phyloP scores from a whole-genome alignment of 2,797 vertebrate species.

The Leptatherina wallacei region DNA sequence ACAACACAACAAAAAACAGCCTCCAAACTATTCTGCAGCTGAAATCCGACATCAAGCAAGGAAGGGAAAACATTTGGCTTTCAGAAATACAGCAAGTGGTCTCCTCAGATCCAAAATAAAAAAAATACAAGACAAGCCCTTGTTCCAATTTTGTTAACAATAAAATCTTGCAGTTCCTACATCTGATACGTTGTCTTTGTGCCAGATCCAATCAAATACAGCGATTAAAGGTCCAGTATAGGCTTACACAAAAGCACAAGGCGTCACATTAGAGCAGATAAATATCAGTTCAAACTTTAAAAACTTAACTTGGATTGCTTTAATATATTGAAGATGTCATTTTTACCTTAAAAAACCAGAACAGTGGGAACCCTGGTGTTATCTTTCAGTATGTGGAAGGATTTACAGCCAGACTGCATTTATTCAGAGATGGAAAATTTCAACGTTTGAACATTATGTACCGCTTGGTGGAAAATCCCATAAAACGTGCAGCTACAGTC shows the following conservation, averaged over 20 bases:
- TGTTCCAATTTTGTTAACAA: not conserved
- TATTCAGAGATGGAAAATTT: not conserved
- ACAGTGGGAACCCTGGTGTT: not conserved
- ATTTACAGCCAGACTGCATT: not conserved
- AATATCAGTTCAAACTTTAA: not conserved
- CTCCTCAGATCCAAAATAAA: not conserved
- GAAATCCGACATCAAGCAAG: conserved; percentile 9
- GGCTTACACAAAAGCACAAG: not conserved
- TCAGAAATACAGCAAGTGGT: not conserved
- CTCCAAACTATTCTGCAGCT: not conserved
- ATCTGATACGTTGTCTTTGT: not conserved
- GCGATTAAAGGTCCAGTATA: not conserved
- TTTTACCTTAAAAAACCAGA: not conserved
- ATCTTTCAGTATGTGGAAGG: not conserved
- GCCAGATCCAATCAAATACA: not conserved
- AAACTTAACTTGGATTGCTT: not conserved
- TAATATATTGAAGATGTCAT: not conserved
- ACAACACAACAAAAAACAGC: not conserved
- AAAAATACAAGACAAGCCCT: not conserved
- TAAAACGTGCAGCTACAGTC: too few relatives aligned
- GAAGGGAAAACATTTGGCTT: not conserved
- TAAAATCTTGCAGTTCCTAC: not conserved
- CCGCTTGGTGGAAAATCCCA: not conserved
- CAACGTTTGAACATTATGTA: not conserved
- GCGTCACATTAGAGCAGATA: not conserved